A percentile compares a stretch with the other conserved stretches of the same genome.
Evolutionary conservation across 1,140 invertebrate genomes (phyloP).

Genomic region (Calliphora vicina): DNA sequence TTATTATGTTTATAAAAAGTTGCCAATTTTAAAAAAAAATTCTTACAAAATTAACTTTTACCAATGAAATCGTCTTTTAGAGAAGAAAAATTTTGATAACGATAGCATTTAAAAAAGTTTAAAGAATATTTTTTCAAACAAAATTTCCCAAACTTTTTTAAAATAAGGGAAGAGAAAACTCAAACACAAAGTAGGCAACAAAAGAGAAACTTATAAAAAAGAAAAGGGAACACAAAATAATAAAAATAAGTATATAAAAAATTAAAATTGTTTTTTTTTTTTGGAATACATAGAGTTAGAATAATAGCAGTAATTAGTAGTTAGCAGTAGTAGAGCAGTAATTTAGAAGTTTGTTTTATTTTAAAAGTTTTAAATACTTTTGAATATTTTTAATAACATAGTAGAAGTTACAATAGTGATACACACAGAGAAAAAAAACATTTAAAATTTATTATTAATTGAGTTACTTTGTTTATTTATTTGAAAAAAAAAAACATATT

Average conservation of each 20-base stretch:
- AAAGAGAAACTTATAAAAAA: background rate
- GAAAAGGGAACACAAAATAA: background rate
- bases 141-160: background rate
- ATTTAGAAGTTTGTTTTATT: background rate
- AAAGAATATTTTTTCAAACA: background rate
- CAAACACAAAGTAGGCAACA: background rate
- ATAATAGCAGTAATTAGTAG: background rate
- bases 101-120: slow-evolving; percentile 61
- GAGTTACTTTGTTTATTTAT: background rate
- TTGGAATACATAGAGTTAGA: background rate
- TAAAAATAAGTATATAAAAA: background rate
- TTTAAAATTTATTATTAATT: background rate
- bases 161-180: background rate
- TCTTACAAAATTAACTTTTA: background rate
- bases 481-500: background rate
- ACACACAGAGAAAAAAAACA: slow-evolving; percentile 9
- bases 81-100: slow-evolving; percentile 52
- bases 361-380: background rate
- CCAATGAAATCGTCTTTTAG: background rate
- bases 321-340: background rate
- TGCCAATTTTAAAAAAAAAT: too few relatives aligned
- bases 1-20: too few relatives aligned
- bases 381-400: background rate
- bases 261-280: background rate
- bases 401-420: slow-evolving; percentile 23